Percentiles rank a stretch among this genome's conserved stretches.
These are phyloP conservation scores for Orchesella flavescens DNA, from an alignment of 2,888 invertebrate species.

Conservation along the genomic window DNA sequence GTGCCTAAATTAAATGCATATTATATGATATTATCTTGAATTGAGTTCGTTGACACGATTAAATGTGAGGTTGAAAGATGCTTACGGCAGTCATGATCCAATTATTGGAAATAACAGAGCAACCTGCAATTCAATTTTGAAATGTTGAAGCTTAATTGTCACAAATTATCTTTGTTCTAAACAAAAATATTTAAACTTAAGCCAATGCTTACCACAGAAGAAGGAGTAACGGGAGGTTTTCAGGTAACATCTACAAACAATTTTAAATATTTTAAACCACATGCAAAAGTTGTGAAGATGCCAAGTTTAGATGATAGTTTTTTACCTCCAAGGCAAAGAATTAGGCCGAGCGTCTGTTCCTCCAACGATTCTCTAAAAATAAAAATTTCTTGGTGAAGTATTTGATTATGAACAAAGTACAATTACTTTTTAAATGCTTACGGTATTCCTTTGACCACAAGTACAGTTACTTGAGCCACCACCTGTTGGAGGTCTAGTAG, in stretches of 20 bases:
- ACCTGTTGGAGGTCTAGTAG: not conserved
- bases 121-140: not conserved
- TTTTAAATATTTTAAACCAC: not conserved
- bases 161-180: no score
- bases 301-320: slow-evolving; percentile 10
- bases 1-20: slow-evolving; percentile 24
- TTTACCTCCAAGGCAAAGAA: slow-evolving; percentile 67
- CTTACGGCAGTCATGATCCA: slow-evolving; percentile 62
- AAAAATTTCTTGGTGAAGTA: no score
- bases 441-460: slow-evolving; percentile 53
- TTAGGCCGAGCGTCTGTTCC: slow-evolving; percentile 46
- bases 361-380: slow-evolving; percentile 63
- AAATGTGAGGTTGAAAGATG: not conserved
- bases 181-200: no score
- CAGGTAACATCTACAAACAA: slow-evolving; percentile 35
- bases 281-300: not conserved
- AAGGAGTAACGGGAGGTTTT: slow-evolving; percentile 5
- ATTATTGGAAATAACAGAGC: slow-evolving; percentile 50
- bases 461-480: not conserved
- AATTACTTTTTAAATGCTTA: not conserved
- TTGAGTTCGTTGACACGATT: not conserved
- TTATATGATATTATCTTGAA: not conserved
- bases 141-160: no score
- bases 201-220: slow-evolving; percentile 40
- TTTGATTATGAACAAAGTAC: not conserved